Conservation (phyloP, 2,113 vertebrate species). For the Pterocles burchelli region DNA sequence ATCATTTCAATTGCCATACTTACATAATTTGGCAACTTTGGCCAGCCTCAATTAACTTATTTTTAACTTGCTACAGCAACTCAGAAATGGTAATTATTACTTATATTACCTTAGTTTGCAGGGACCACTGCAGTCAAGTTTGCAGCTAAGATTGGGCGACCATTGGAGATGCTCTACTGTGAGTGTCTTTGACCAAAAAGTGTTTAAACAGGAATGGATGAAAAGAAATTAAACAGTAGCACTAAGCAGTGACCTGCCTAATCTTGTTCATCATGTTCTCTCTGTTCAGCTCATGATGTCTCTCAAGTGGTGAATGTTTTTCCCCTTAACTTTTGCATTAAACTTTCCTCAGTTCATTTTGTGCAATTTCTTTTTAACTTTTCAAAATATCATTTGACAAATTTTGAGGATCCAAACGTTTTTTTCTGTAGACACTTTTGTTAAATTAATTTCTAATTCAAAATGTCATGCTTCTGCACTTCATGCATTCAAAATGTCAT, state of each 20-base stretch:
- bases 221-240: not conserved
- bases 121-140: not conserved
- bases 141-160: not conserved
- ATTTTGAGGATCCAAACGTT: conserved; percentile 58
- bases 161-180: not conserved
- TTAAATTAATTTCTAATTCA: conserved; percentile 75
- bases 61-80: not conserved
- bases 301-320: not conserved
- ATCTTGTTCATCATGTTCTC: not conserved
- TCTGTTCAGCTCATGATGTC: not conserved
- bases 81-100: not conserved
- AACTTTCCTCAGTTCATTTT: conserved; percentile 47
- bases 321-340: conserved; percentile 8
- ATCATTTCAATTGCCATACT: conserved; percentile 20
- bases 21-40: conserved; percentile 46
- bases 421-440: conserved; percentile 62
- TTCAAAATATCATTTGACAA: conserved; percentile 68
- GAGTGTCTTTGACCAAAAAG: not conserved
- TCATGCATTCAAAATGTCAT: conserved; percentile 73
- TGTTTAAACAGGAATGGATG: not conserved
- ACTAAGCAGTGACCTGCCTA: not conserved
- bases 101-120: not conserved
- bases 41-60: not conserved
- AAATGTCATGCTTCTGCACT: conserved; percentile 73
- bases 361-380: conserved; percentile 46